Percentiles rank a stretch among this genome's conserved stretches.
Evolutionary conservation across 2,888 invertebrate genomes (phyloP).

Genomic region (Cryptus viduatorius): DNA sequence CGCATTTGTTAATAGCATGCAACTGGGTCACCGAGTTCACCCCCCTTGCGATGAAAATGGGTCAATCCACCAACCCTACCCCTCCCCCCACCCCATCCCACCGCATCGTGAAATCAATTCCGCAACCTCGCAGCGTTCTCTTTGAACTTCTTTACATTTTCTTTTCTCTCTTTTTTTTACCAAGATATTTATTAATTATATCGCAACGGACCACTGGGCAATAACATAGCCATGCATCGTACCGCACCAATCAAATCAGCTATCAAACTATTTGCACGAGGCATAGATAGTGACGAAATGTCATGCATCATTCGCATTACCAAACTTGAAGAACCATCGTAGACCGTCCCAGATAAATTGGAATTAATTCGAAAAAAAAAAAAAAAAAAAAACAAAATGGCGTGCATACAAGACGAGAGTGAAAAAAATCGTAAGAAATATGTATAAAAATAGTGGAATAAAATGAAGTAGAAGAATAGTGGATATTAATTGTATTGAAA

Average conservation of each 20-base stretch:
- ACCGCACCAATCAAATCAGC: constrained; percentile 19
- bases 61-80: constrained; percentile 42
- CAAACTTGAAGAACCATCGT: constrained; percentile 44
- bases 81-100: not conserved
- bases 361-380: constrained; percentile 35
- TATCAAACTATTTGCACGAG: constrained; percentile 33
- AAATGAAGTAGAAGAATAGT: constrained; percentile 24
- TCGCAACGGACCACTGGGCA: not conserved
- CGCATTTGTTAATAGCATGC: constrained; percentile 74
- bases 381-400: not conserved
- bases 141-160: constrained; percentile 41
- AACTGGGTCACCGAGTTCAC: constrained; percentile 72
- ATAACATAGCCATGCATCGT: constrained; percentile 25
- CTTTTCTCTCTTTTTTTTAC: constrained; percentile 30
- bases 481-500: constrained; percentile 20
- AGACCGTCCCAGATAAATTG: constrained; percentile 81
- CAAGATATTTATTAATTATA: not conserved
- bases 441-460: constrained; percentile 46
- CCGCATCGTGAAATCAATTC: constrained; percentile 66
- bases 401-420: constrained; percentile 36
- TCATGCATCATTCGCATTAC: constrained; percentile 32
- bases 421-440: constrained; percentile 32
- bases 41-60: constrained; percentile 49
- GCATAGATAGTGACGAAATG: constrained; percentile 7
- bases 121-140: constrained; percentile 10